These are phyloP conservation scores for Archivesica marissinica DNA, from an alignment of 1,140 invertebrate species.

Conservation along the genomic window DNA sequence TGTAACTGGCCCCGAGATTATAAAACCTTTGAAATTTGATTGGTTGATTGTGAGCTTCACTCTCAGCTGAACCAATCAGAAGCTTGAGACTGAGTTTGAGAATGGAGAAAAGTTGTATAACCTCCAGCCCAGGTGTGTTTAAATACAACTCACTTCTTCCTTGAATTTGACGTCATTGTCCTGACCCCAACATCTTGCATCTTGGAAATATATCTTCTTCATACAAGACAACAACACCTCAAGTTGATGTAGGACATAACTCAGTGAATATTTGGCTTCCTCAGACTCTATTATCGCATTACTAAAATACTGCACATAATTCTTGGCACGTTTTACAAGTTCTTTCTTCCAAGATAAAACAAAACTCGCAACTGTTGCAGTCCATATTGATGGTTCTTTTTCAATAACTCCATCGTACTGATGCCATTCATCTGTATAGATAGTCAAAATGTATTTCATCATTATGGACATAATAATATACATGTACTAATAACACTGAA, in stretches of 20 bases:
- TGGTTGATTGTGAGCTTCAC: no score
- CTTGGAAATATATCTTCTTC: not conserved
- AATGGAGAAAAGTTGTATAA: no score
- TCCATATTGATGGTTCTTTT: not conserved
- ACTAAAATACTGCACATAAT: not conserved
- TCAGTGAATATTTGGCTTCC: not conserved
- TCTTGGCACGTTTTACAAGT: slow-evolving; percentile 3
- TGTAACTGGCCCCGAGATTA: no score
- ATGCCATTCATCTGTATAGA: not conserved
- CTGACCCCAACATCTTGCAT: not conserved
- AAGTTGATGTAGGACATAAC: not conserved
- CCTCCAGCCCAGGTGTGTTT: no score
- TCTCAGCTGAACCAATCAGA: no score
- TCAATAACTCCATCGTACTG: slow-evolving; percentile 21
- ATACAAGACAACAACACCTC: not conserved
- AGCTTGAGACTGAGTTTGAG: no score
- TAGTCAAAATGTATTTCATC: no score
- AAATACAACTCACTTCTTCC: not conserved
- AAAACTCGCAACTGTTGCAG: not conserved
- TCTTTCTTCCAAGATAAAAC: not conserved
- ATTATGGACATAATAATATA: no score
- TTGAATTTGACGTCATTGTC: not conserved
- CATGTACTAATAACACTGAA: no score
- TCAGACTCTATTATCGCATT: not conserved
- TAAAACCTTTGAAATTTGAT: no score